phyloP scores from a whole-genome alignment of 2,888 invertebrate species.

The Eulithis prunata region DNA sequence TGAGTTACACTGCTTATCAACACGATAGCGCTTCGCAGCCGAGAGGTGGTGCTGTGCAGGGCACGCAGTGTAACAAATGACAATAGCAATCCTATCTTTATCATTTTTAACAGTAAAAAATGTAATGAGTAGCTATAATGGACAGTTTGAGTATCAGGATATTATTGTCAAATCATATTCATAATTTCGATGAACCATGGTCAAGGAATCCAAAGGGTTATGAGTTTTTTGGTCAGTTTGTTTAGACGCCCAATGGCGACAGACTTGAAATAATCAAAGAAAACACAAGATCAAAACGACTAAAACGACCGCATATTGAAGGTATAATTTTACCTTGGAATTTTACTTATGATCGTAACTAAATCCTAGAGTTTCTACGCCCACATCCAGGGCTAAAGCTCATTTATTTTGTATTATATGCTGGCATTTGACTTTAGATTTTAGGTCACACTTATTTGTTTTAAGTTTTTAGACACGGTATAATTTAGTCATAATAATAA shows the following conservation, averaged over 20 bases:
- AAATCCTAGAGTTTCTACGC: slow-evolving; percentile 28
- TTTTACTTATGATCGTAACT: slow-evolving; percentile 17
- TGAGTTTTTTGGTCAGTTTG: slow-evolving; percentile 7
- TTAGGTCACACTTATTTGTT: slow-evolving; percentile 23
- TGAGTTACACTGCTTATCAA: too few relatives aligned
- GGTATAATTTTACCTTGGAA: background rate
- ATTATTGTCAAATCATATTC: too few relatives aligned
- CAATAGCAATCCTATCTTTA: too few relatives aligned
- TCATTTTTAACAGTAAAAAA: too few relatives aligned
- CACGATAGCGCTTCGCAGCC: too few relatives aligned
- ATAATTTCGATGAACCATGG: background rate
- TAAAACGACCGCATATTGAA: background rate
- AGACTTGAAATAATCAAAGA: background rate
- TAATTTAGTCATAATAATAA: slow-evolving; percentile 19
- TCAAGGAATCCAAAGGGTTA: slow-evolving; percentile 7
- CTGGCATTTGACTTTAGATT: slow-evolving; percentile 31
- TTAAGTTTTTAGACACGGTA: slow-evolving; percentile 19
- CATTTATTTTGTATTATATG: slow-evolving; percentile 25
- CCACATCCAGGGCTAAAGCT: slow-evolving; percentile 10
- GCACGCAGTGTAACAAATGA: too few relatives aligned
- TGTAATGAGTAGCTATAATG: too few relatives aligned
- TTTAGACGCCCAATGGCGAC: background rate
- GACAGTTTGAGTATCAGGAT: too few relatives aligned
- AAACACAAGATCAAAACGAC: background rate
- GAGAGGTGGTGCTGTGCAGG: too few relatives aligned